Conservation (phyloP, 2,113 vertebrate genomes). For the Taxidea taxus region DNA sequence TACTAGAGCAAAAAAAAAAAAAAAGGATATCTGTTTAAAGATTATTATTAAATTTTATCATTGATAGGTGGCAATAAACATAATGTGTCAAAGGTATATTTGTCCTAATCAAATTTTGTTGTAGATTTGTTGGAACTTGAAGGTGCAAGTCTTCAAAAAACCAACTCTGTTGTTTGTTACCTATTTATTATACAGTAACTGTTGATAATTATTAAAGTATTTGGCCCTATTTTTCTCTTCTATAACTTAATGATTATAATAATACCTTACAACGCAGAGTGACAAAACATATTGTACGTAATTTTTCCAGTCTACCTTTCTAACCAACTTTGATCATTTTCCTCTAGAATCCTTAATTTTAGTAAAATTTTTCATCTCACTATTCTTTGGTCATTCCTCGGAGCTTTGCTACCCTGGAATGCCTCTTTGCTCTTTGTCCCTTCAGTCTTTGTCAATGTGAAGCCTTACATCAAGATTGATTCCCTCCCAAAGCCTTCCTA, state of each 20-base stretch:
- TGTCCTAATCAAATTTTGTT: not conserved
- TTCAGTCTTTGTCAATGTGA: not conserved
- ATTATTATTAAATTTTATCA: not conserved
- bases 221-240: not conserved
- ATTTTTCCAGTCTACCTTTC: not conserved
- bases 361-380: not conserved
- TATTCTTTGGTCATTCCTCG: not conserved
- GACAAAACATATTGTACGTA: not conserved
- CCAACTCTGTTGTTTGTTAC: not conserved
- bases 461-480: not conserved
- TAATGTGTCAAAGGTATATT: not conserved
- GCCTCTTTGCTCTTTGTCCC: not conserved
- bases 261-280: not conserved
- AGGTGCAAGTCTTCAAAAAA: not conserved
- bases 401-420: not conserved
- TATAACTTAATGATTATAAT: not conserved
- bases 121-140: not conserved
- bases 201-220: not conserved
- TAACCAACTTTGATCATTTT: not conserved
- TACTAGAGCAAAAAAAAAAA: not conserved
- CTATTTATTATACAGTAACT: not conserved
- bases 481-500: accelerated
- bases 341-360: not conserved
- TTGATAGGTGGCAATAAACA: not conserved
- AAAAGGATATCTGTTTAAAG: not conserved